Evolutionary conservation across 2,113 vertebrate species (phyloP).

Genomic region (Euleptes europaea): DNA sequence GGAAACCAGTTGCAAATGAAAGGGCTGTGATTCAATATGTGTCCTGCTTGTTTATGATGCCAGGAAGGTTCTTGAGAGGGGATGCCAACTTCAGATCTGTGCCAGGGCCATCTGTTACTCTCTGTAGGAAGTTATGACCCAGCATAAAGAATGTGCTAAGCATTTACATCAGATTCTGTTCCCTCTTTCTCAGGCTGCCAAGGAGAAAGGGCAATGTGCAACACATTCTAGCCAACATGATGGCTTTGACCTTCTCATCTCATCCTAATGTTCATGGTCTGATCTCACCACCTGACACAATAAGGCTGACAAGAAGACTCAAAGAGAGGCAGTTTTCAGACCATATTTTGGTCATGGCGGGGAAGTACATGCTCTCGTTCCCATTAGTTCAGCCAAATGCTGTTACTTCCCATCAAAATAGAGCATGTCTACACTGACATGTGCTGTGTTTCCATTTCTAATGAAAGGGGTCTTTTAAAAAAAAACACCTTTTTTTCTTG

Average conservation of each 20-base stretch:
- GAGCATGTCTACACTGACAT: neutral
- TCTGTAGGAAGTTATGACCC: conserved; percentile 23
- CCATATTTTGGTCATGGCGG: neutral
- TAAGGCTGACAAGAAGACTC: conserved; percentile 45
- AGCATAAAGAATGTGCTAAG: conserved; percentile 40
- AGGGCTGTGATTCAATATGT: neutral
- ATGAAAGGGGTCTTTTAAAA: neutral
- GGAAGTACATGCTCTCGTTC: conserved; percentile 28
- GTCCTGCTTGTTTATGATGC: conserved; percentile 11
- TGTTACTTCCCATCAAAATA: conserved; percentile 26
- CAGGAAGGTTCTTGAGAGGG: conserved; percentile 10
- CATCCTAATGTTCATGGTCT: conserved; percentile 31
- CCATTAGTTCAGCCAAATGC: neutral
- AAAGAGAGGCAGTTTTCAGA: conserved; percentile 26
- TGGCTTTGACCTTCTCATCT: conserved; percentile 45
- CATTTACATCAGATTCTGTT: conserved; percentile 48
- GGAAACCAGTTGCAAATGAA: neutral
- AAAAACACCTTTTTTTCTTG: neutral
- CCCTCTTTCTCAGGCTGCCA: conserved; percentile 37
- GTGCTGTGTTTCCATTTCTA: neutral
- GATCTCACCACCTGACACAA: conserved; percentile 41
- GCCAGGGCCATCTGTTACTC: conserved; percentile 35
- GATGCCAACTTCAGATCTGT: conserved; percentile 46
- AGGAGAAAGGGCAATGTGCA: conserved; percentile 50
- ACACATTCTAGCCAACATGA: conserved; percentile 47